These are phyloP conservation scores for Tyrannus savana DNA, from an alignment of 2,113 vertebrate species.

Conservation along the genomic window DNA sequence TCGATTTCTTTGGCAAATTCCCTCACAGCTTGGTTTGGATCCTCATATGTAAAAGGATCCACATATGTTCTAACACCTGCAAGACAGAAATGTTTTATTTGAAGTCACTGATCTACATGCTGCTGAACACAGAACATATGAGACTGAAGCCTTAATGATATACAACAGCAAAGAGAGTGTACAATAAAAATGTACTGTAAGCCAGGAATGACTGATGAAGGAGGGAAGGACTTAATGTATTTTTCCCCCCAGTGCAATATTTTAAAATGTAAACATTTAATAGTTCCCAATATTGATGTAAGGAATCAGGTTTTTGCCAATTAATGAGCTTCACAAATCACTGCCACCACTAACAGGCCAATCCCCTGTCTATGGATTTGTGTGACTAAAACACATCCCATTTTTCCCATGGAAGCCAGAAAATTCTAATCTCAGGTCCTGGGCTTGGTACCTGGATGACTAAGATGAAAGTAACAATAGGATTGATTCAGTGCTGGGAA, in stretches of 20 bases:
- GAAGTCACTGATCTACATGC: constrained; percentile 53
- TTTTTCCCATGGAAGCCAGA: neutral
- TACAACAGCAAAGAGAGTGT: constrained; percentile 44
- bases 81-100: constrained; percentile 57
- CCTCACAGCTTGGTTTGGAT: constrained; percentile 96
- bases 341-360: neutral
- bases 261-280: neutral
- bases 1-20: constrained; percentile 99
- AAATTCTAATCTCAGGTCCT: neutral
- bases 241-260: neutral
- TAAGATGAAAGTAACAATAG: neutral
- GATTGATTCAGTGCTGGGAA: neutral
- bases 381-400: neutral
- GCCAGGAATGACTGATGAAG: constrained; percentile 54
- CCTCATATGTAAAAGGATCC: constrained; percentile 97
- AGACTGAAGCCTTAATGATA: constrained; percentile 56
- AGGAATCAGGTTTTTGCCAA: neutral
- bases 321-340: constrained; percentile 5
- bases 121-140: constrained; percentile 67
- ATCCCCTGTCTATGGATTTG: neutral
- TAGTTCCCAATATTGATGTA: neutral
- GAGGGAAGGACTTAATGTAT: neutral
- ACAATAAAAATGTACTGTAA: constrained; percentile 35
- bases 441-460: neutral
- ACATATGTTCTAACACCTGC: constrained; percentile 97